Evolutionary conservation across 2,797 vertebrate species (phyloP).

Genomic region (Lagodon rhomboides): DNA sequence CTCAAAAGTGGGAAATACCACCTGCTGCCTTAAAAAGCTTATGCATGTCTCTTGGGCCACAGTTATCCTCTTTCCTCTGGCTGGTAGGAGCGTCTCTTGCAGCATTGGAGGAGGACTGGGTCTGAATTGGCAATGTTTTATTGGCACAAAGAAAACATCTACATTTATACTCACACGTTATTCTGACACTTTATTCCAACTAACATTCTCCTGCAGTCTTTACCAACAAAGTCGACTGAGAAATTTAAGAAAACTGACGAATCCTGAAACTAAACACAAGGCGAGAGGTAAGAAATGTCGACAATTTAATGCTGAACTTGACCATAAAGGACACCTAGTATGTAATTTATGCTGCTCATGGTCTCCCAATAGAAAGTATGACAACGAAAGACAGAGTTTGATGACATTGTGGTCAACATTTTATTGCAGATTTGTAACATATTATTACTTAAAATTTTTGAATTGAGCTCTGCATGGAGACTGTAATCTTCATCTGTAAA

Average conservation of each 20-base stretch:
- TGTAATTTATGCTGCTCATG: too few species aligned
- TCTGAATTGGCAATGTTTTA: neutral
- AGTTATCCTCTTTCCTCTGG: conserved; percentile 17
- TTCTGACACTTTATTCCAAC: neutral
- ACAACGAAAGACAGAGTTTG: too few species aligned
- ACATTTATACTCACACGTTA: neutral
- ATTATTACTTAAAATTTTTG: neutral
- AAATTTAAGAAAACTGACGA: neutral
- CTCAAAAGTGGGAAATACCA: conserved; percentile 34
- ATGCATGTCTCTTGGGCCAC: conserved; percentile 22
- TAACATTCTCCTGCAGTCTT: neutral
- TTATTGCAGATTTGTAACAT: too few species aligned
- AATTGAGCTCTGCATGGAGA: neutral
- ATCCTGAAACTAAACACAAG: neutral
- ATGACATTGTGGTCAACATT: too few species aligned
- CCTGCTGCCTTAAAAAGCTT: conserved; percentile 20
- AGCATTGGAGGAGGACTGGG: neutral
- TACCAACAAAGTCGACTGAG: neutral
- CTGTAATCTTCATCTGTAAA: neutral
- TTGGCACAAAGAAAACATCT: neutral
- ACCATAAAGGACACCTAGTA: too few species aligned
- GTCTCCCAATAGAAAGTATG: too few species aligned
- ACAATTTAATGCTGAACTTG: neutral
- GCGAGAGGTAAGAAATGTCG: neutral
- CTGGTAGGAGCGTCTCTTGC: conserved; percentile 2